Evolutionary conservation across 1,140 invertebrate species (phyloP), one percentile per base, ranked within the genome.

Genomic region (Bombus confusus): DNA sequence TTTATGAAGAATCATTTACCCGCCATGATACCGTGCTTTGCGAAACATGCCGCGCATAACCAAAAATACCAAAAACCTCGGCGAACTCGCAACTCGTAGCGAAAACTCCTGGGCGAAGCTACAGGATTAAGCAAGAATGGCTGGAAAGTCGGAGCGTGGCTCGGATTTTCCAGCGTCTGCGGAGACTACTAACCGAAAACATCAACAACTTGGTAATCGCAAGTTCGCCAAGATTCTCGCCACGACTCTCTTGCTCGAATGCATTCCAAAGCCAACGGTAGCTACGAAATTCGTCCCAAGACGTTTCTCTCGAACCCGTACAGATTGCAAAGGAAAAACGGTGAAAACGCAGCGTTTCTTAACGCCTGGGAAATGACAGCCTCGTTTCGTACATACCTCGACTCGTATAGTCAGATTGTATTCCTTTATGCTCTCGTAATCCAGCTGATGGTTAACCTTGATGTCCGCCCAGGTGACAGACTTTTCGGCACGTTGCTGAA

Each of bases 361-460:
- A 52, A 52, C 47, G 2, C 22, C 47, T 6, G 3, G 0, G 2
- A 15, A 6, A 8, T 1, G 31, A 31, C n/a, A 66, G 2, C 5
- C 0, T 31, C n/a, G n/a, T 75, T 22, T 3, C n/a, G 34, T 69
- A 95, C 96, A 96, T 95, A 99, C 98, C 97, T 99, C 98, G 68
- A 99, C 98, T 94, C 98, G 97, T 94, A 99, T 98, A 10, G 98
- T 99, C 82, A 99, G 95, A 96, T 99, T 99, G 94, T 99, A 99
- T 94, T 99, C 98, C 95, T 98, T 98, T 94, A 99, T 98, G 90
- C 97, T 98, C 94, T 99, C 98, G 94, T 98, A 99, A 95, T 99
- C 98, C 88, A 99, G 95, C 28, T 98, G 98, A 96, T 99, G 98
- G 96, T 99, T 99, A 86, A 99, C 98, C 96, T 99, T 98, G 94